phyloP scores from a whole-genome alignment of 2,113 vertebrate genomes.

The Orientallactaga bullata region DNA sequence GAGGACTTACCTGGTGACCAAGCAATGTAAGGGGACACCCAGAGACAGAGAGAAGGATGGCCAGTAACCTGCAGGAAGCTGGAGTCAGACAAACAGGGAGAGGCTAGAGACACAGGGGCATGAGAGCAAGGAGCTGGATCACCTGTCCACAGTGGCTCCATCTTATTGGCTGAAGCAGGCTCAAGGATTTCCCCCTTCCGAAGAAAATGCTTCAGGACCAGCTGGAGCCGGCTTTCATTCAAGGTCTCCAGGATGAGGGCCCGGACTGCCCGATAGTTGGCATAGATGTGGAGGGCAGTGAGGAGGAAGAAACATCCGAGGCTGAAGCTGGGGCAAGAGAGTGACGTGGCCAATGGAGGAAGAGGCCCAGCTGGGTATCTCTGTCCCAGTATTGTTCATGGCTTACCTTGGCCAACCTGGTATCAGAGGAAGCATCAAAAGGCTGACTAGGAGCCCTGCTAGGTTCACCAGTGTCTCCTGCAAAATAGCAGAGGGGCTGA shows the following conservation, averaged over 20 bases:
- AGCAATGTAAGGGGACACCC: slow-evolving; percentile 76
- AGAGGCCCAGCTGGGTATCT: background rate
- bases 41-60: slow-evolving; percentile 67
- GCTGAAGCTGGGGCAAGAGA: slow-evolving; percentile 87
- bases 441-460: slow-evolving; percentile 91
- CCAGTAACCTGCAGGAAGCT: slow-evolving; percentile 73
- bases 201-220: slow-evolving; percentile 89
- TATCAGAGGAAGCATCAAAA: slow-evolving; percentile 91
- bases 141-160: slow-evolving; percentile 92
- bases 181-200: slow-evolving; percentile 81
- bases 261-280: slow-evolving; percentile 94
- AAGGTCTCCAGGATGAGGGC: slow-evolving; percentile 94
- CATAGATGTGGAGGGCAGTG: slow-evolving; percentile 92
- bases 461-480: slow-evolving; percentile 95
- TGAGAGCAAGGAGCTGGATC: background rate
- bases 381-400: background rate
- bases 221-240: slow-evolving; percentile 91
- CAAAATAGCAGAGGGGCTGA: background rate
- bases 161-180: slow-evolving; percentile 88
- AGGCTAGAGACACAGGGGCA: background rate
- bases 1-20: slow-evolving; percentile 80
- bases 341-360: background rate
- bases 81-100: slow-evolving; percentile 32
- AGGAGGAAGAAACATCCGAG: slow-evolving; percentile 91
- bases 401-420: slow-evolving; percentile 89